Evolutionary conservation across 2,797 vertebrate species (phyloP).

Genomic region (Anabacerthia variegaticeps): DNA sequence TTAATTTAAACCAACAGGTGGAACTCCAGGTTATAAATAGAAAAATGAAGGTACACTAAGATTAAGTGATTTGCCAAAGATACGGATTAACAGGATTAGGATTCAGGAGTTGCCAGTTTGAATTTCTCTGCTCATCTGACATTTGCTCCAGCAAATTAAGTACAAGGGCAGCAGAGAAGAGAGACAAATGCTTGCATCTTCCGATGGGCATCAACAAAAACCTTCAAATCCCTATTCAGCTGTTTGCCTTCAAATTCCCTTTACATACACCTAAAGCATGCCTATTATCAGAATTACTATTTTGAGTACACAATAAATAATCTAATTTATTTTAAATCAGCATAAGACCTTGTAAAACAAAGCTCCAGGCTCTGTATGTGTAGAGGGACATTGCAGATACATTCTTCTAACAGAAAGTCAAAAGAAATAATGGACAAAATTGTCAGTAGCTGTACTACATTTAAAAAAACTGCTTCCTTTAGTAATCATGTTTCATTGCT

Average conservation of each 20-base stretch:
- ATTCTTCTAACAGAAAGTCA: not conserved
- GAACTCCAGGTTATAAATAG: conserved; percentile 43
- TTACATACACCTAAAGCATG: not conserved
- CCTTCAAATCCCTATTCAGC: not conserved
- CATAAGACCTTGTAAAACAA: not conserved
- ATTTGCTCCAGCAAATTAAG: not conserved
- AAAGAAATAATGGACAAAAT: not conserved
- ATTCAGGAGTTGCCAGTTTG: not conserved
- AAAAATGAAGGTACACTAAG: conserved; percentile 13
- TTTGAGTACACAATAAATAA: not conserved
- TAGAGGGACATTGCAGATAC: not conserved
- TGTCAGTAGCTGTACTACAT: not conserved
- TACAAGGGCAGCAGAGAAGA: not conserved
- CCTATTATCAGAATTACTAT: not conserved
- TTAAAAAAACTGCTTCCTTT: not conserved
- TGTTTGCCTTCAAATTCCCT: not conserved
- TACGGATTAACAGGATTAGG: not conserved
- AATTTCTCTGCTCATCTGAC: conserved; percentile 1
- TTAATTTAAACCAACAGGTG: not conserved
- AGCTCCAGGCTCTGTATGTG: not conserved
- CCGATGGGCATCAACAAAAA: not conserved
- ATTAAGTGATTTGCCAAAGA: conserved; percentile 42
- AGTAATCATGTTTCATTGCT: not conserved
- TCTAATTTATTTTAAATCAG: not conserved
- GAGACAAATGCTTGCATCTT: not conserved